Conservation (phyloP, 2,888 invertebrate genomes). For the Eretmocerus hayati region DNA sequence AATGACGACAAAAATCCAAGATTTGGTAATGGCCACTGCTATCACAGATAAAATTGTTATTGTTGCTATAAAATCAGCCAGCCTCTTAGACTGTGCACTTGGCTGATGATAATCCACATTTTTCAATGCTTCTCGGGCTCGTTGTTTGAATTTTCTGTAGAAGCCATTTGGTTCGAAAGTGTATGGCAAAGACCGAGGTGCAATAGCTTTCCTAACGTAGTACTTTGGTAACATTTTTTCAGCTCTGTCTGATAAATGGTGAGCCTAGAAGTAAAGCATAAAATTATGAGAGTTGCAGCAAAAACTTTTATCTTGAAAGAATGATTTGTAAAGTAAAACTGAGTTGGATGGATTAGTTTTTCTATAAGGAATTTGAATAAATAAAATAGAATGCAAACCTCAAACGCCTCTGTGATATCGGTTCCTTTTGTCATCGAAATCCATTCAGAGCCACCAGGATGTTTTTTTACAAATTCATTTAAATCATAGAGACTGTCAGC, state of each 20-base stretch:
- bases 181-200: conserved; percentile 62
- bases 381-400: too few species aligned
- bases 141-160: conserved; percentile 61
- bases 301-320: too few species aligned
- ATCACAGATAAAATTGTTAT: conserved; percentile 27
- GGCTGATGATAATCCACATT: conserved; percentile 48
- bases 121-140: conserved; percentile 53
- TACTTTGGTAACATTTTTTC: conserved; percentile 59
- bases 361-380: too few species aligned
- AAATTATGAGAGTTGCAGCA: too few species aligned
- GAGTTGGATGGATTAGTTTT: too few species aligned
- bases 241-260: conserved; percentile 58
- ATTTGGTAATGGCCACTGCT: conserved; percentile 26
- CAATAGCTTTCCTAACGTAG: conserved; percentile 57
- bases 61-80: conserved; percentile 33
- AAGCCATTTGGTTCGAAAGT: conserved; percentile 70
- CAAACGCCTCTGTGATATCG: conserved; percentile 76
- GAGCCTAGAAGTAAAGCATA: too few species aligned
- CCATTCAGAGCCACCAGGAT: conserved; percentile 84
- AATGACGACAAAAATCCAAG: conserved; percentile 28
- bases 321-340: too few species aligned
- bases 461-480: conserved; percentile 65
- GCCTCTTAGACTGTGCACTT: conserved; percentile 35
- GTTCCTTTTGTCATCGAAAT: conserved; percentile 64
- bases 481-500: conserved; percentile 77